A percentile compares a stretch with the other conserved stretches of the same genome.
These are phyloP conservation scores for Dexiosoma caninum DNA, from an alignment of 2,888 invertebrate genomes.

Conservation along the genomic window DNA sequence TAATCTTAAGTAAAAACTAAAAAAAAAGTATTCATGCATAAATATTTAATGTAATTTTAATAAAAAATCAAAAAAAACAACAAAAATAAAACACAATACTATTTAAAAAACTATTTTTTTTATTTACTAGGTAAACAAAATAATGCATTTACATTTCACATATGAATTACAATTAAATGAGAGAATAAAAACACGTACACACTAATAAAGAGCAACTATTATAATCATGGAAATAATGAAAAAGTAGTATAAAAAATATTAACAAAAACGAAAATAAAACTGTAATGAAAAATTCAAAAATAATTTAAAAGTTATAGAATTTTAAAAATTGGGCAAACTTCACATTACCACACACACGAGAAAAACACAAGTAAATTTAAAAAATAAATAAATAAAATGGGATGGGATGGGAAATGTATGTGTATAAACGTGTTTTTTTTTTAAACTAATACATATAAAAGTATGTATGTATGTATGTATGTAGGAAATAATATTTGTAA, in stretches of 20 bases:
- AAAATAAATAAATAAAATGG: neutral
- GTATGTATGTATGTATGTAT: slow-evolving; percentile 8
- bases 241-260: slow-evolving; percentile 5
- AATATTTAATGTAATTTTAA: slow-evolving; percentile 52
- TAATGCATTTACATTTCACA: slow-evolving; percentile 67
- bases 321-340: neutral
- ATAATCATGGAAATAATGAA: slow-evolving; percentile 2
- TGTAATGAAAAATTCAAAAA: neutral
- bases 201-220: slow-evolving; percentile 34
- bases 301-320: neutral
- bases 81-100: neutral
- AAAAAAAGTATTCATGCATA: slow-evolving; percentile 22
- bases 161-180: slow-evolving; percentile 58
- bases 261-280: neutral
- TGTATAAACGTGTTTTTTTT: slow-evolving; percentile 67
- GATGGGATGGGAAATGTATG: slow-evolving; percentile 32
- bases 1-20: slow-evolving; percentile 1
- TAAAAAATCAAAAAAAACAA: slow-evolving; percentile 8
- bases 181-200: slow-evolving; percentile 7
- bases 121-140: slow-evolving; percentile 58
- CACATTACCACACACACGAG: neutral
- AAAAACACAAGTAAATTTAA: slow-evolving; percentile 55
- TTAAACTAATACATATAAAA: slow-evolving; percentile 43
- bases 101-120: slow-evolving; percentile 8
- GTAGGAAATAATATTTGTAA: slow-evolving; percentile 7